Base-by-base conservation (phyloP, 1,140 invertebrate genomes). In the Phymorhynchus buccinoides region DNA sequence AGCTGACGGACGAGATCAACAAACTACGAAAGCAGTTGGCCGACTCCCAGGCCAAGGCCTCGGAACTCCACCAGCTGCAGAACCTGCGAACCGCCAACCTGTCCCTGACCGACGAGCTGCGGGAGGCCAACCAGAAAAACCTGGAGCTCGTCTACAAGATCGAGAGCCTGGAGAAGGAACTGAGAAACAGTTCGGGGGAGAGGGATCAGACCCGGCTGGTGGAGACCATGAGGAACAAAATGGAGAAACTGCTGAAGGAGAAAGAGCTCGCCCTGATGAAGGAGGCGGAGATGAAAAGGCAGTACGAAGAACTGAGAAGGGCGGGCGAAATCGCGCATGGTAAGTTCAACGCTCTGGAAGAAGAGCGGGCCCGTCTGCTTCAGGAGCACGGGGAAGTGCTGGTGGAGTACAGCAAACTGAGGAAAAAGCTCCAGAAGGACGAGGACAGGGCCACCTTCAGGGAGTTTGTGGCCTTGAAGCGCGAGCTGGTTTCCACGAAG, bases 391-490 rank as follows among this genome's bases (percentile, higher is more conserved):
- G 87, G 86, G 73, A 87, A 48, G 75, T 90, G 12, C 80, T 78
- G 30, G 62, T 84, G 18, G 88, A 89, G 82, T 62, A 88, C 16
- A 84, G 84, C 37, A 85, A 87, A 56, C 86, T 89, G 80, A 81
- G 88, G 42, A 86, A 85, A 44, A 87, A 88, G 84, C 87, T 88
- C 30, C 52, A 80, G 16, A 41, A 86, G 42, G 87, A 88, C n/a
- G 84, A 87, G 35, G 87, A 89, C 16, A 87, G 88, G 32, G 85
- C 88, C 52, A 87, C 87, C 22, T 91, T 91, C 82, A 88, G 89
- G 82, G 90, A 91, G 35, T 91, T 89, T 87, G 89, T 91, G 18
- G 48, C 84, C 12, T 56, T 91, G 71, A 91, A 91, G 84, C 80
- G 91, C 62, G 88, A 91, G 78, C 44, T 91, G 30, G 88, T 87